A percentile compares a stretch with the other conserved stretches of the same genome.
Evolutionary conservation across 2,888 invertebrate species (phyloP).

Genomic region (Ochropleura leucogaster): DNA sequence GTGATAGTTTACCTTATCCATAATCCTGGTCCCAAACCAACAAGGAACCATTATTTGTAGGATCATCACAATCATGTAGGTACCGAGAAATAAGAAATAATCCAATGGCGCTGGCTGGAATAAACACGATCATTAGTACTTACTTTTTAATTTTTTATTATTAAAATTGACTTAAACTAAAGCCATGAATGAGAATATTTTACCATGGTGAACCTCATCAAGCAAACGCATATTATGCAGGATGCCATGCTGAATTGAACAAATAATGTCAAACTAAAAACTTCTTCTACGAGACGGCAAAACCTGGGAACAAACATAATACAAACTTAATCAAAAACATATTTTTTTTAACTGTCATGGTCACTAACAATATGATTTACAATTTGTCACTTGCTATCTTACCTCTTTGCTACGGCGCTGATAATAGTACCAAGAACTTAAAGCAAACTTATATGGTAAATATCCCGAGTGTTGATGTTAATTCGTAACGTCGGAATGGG

Average conservation of each 20-base stretch:
- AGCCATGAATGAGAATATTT: slow-evolving; percentile 44
- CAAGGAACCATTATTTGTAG: slow-evolving; percentile 80
- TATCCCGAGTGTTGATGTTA: no score
- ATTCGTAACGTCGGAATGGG: no score
- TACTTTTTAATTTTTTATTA: no score
- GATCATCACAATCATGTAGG: slow-evolving; percentile 77
- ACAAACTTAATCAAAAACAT: neutral
- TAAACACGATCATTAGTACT: neutral
- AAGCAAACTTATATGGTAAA: no score
- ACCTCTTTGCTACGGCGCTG: no score
- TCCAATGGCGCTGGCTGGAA: slow-evolving; percentile 75
- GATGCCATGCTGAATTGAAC: slow-evolving; percentile 79
- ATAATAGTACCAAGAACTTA: no score
- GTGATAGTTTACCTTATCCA: slow-evolving; percentile 72
- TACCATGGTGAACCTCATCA: slow-evolving; percentile 82
- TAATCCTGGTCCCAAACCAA: slow-evolving; percentile 80
- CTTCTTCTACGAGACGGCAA: slow-evolving; percentile 74
- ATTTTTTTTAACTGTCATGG: no score
- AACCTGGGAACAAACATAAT: slow-evolving; percentile 69
- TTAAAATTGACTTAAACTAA: neutral
- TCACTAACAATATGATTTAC: no score
- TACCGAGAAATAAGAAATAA: slow-evolving; percentile 78
- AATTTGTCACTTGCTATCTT: no score
- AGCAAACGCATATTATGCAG: slow-evolving; percentile 79
- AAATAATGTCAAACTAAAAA: slow-evolving; percentile 77